Evolutionary conservation across 2,888 invertebrate species (phyloP).

Genomic region (Reticulitermes lucifugus): DNA sequence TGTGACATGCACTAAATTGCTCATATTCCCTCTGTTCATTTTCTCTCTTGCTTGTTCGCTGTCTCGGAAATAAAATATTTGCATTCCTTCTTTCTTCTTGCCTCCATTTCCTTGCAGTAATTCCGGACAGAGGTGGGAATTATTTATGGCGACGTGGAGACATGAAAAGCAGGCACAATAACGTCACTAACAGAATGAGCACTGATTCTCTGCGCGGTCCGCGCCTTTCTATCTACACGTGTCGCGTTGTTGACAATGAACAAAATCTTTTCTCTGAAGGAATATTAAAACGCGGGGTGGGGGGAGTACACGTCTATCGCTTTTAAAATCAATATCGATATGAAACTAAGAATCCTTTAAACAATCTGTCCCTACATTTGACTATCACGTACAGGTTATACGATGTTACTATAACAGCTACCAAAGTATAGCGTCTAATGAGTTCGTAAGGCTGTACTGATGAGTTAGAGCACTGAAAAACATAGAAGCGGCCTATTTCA

Average conservation of each 20-base stretch:
- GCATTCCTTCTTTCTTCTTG: slow-evolving; percentile 30
- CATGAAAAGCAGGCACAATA: not conserved
- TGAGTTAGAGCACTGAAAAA: too few species aligned
- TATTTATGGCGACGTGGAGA: slow-evolving; percentile 16
- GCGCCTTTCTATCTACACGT: not conserved
- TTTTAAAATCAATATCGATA: too few species aligned
- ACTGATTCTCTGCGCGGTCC: slow-evolving; percentile 13
- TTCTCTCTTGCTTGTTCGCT: slow-evolving; percentile 17
- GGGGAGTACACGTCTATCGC: too few species aligned
- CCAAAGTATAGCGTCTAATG: too few species aligned
- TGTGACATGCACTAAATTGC: slow-evolving; percentile 23
- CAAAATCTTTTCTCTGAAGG: not conserved
- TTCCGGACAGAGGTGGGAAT: slow-evolving; percentile 21
- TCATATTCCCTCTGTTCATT: slow-evolving; percentile 28
- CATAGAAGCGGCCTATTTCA: too few species aligned
- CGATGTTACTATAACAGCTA: too few species aligned
- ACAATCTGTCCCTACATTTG: too few species aligned
- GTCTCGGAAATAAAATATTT: slow-evolving; percentile 29
- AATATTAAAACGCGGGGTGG: too few species aligned
- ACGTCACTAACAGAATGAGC: slow-evolving; percentile 4
- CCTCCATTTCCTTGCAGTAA: slow-evolving; percentile 24
- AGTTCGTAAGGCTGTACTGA: too few species aligned
- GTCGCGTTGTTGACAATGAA: not conserved
- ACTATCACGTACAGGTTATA: too few species aligned
- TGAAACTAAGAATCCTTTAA: too few species aligned